Evolutionary conservation across 2,797 vertebrate species (phyloP).

Genomic region (Varecia variegata): DNA sequence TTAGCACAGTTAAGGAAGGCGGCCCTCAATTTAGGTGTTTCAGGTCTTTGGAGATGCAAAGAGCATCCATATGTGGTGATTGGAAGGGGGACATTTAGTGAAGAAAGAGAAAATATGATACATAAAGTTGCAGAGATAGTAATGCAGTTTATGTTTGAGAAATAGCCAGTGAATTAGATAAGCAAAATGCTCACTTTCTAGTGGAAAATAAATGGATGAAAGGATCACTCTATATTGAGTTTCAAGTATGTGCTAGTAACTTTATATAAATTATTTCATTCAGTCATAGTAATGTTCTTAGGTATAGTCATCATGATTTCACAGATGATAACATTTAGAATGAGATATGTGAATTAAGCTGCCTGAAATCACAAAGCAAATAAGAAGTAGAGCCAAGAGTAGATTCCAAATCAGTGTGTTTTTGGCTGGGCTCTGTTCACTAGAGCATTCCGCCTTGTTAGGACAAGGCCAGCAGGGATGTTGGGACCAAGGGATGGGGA

Average conservation of each 20-base stretch:
- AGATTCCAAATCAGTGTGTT: neutral
- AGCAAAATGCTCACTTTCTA: neutral
- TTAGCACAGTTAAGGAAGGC: neutral
- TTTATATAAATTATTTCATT: neutral
- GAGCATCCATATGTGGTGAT: rapidly evolving
- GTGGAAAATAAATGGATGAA: neutral
- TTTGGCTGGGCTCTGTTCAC: neutral
- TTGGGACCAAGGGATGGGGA: rapidly evolving
- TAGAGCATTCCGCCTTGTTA: neutral
- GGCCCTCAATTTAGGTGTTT: neutral
- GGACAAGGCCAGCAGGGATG: neutral
- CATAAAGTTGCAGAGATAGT: neutral
- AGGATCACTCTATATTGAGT: neutral
- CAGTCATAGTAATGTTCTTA: neutral
- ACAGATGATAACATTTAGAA: neutral
- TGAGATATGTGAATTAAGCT: neutral
- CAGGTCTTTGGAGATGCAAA: neutral
- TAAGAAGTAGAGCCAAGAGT: neutral
- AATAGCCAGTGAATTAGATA: neutral
- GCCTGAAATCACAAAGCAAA: neutral
- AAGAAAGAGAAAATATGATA: neutral
- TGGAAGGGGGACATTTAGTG: neutral
- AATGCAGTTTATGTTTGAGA: neutral
- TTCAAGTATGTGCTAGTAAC: neutral
- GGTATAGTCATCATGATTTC: neutral